Conservation (phyloP, 2,113 vertebrate species). For the Xyliphius kryptos region DNA sequence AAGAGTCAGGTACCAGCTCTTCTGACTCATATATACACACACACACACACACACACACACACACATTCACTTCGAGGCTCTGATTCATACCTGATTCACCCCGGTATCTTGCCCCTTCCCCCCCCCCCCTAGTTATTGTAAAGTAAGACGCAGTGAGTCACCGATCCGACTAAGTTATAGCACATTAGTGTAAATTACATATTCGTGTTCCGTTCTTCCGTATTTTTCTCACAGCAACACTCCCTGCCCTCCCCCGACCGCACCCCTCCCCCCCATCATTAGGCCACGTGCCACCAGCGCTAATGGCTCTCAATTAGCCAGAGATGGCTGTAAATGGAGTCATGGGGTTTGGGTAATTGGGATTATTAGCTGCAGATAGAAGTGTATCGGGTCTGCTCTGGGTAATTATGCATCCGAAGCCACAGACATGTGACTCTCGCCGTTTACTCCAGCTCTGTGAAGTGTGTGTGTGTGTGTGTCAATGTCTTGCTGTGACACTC, state of each 20-base stretch:
- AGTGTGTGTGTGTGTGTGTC: too few relatives aligned
- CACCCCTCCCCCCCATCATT: too few relatives aligned
- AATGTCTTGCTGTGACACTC: too few relatives aligned
- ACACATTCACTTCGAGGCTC: neutral
- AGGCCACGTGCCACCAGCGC: neutral
- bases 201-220: too few relatives aligned
- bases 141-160: too few relatives aligned
- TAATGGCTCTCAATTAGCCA: constrained; percentile 21
- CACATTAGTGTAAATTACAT: too few relatives aligned
- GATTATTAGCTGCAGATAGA: constrained; percentile 4
- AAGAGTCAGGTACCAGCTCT: constrained; percentile 97
- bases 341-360: constrained; percentile 1
- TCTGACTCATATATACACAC: neutral
- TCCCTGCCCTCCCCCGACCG: neutral
- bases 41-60: neutral
- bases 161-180: too few relatives aligned
- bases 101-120: neutral
- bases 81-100: neutral
- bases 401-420: too few relatives aligned
- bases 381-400: neutral
- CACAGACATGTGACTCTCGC: too few relatives aligned
- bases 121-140: too few relatives aligned
- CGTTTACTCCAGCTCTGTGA: too few relatives aligned
- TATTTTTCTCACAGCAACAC: too few relatives aligned
- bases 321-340: constrained; percentile 8